phyloP scores from a whole-genome alignment of 2,888 invertebrate species.

The Phengaris alcon region DNA sequence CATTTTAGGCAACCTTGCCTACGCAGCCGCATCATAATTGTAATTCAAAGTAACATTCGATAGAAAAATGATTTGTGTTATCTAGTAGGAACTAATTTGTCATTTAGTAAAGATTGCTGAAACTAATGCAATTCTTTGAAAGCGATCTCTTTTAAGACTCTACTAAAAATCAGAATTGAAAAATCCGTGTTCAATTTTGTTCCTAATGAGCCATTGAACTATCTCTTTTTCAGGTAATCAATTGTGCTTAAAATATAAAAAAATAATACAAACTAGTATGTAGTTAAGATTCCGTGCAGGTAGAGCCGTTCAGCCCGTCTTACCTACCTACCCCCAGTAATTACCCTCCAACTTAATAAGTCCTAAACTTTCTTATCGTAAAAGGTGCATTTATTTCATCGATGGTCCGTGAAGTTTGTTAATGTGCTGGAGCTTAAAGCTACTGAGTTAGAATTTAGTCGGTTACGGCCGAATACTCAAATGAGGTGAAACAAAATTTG shows the following conservation, averaged over 20 bases:
- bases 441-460: too few relatives aligned
- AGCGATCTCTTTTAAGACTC: too few relatives aligned
- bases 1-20: not conserved
- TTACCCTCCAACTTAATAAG: constrained; percentile 54
- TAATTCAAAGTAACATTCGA: too few relatives aligned
- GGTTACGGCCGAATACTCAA: too few relatives aligned
- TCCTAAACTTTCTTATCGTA: constrained; percentile 54
- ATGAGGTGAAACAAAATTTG: too few relatives aligned
- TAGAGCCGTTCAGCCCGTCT: constrained; percentile 31
- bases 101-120: too few relatives aligned
- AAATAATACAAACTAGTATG: constrained; percentile 23
- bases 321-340: constrained; percentile 37
- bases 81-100: too few relatives aligned
- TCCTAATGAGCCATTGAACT: not conserved
- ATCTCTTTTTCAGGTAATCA: not conserved
- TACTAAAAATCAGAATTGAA: too few relatives aligned
- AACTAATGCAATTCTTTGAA: too few relatives aligned
- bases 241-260: not conserved
- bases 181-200: not conserved
- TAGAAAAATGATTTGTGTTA: too few relatives aligned
- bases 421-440: constrained; percentile 21
- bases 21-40: not conserved
- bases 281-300: constrained; percentile 32
- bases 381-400: constrained; percentile 61
- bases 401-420: constrained; percentile 62